phyloP scores from a whole-genome alignment of 2,797 vertebrate species.

The Spondyliosoma cantharus region DNA sequence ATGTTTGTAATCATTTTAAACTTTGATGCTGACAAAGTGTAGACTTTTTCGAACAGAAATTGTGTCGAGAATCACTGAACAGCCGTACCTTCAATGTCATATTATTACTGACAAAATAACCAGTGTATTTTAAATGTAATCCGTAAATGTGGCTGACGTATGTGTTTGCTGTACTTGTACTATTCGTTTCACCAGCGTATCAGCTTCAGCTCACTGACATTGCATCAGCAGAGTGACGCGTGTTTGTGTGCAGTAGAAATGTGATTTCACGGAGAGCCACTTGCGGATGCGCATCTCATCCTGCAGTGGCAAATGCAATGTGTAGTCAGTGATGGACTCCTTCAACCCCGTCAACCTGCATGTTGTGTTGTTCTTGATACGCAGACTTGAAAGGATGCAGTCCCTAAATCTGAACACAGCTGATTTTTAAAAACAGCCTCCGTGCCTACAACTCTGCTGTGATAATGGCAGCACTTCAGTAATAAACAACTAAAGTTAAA shows the following conservation, averaged over 20 bases:
- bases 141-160: slow-evolving; percentile 27
- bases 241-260: slow-evolving; percentile 23
- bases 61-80: slow-evolving; percentile 23
- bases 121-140: slow-evolving; percentile 43
- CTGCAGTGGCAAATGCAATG: no score
- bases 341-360: background rate
- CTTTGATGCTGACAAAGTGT: slow-evolving; percentile 8
- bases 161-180: slow-evolving; percentile 11
- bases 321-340: background rate
- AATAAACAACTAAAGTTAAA: no score
- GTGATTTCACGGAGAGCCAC: background rate
- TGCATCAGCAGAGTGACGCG: background rate
- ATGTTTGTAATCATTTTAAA: slow-evolving; percentile 6
- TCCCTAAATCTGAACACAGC: background rate
- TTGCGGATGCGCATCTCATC: background rate
- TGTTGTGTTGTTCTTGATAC: background rate
- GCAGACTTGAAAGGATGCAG: background rate
- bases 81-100: slow-evolving; percentile 32
- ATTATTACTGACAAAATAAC: slow-evolving; percentile 12
- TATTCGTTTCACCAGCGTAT: slow-evolving; percentile 31
- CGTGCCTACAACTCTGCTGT: background rate
- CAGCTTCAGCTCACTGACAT: slow-evolving; percentile 18
- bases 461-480: no score
- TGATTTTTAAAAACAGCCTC: background rate
- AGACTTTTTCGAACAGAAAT: slow-evolving; percentile 28